Evolutionary conservation across 2,113 vertebrate genomes (phyloP), one percentile per base, ranked within the genome.

Genomic region (Apaloderma vittatum): DNA sequence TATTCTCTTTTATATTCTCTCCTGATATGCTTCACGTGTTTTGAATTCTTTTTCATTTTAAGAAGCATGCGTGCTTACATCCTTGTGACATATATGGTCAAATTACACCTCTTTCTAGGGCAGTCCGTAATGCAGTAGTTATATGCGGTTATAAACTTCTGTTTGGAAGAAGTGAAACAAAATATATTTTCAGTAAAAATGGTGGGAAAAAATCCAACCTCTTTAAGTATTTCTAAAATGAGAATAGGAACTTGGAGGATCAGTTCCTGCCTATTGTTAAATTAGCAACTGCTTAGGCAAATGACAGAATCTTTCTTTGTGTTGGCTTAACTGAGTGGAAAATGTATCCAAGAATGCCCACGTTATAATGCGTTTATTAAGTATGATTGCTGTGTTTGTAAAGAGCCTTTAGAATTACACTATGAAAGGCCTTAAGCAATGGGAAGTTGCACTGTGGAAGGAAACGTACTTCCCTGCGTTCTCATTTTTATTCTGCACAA

Each of bases 381-480:
- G 11, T 79, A 70, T 62, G 52, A 79, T 92, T 86, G 34, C 18
- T 55, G 30, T 51, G 14, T 84, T 90, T 79, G 49, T 37, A 76
- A 55, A 73, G 26, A 58, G 18, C 15, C 24, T 95, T 54, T 86
- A 62, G 81, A 90, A 92, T 83, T 90, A 62, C 20, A 3, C 30
- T 54, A 2, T 58, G 26, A 80, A 46, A 55, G 7, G 4, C 24
- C 37, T 88, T 78, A 49, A 85, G 40, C 40, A 82, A 20, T 8
- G 67, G n/a, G 19, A 85, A 90, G 30, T 76, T 72, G 49, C 20
- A 14, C 6, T 68, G 6, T 51, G 0, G 3, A 57, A 86, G 55
- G 45, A 75, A 88, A 79, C 11, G 7, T 0, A 1, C 13, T 51
- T 90, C 34, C 36, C 32, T 23, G 1, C 0, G 0, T 76, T 48